phyloP scores from a whole-genome alignment of 2,797 vertebrate species.

The Bradypodion pumilum region DNA sequence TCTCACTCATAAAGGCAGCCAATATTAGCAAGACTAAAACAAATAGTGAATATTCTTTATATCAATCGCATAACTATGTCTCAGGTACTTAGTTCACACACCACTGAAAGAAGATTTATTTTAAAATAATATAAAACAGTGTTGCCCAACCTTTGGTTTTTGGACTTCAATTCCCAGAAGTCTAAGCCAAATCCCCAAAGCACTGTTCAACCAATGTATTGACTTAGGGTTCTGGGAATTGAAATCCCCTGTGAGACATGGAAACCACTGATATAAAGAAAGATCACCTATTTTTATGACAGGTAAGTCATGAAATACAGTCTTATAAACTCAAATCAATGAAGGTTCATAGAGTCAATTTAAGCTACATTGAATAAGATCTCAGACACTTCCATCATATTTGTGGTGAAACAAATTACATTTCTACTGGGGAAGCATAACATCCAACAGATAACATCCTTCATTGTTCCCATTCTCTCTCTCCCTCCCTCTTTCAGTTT shows the following conservation, averaged over 20 bases:
- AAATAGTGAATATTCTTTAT: too few relatives aligned
- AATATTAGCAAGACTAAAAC: too few relatives aligned
- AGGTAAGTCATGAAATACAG: background rate
- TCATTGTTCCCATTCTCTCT: background rate
- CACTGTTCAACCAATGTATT: too few relatives aligned
- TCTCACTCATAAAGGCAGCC: too few relatives aligned
- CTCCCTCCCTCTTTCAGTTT: background rate
- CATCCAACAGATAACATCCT: background rate
- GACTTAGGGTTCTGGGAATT: too few relatives aligned
- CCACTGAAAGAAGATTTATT: conserved; percentile 5
- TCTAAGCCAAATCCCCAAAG: too few relatives aligned
- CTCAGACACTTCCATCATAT: background rate
- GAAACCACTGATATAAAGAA: too few relatives aligned
- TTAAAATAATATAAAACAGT: background rate
- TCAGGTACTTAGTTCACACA: background rate
- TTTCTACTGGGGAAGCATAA: background rate
- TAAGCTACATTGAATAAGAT: background rate
- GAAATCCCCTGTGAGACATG: too few relatives aligned
- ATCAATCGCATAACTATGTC: too few relatives aligned
- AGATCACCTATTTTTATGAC: background rate
- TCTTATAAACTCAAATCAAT: background rate
- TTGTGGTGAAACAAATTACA: background rate
- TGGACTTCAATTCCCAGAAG: too few relatives aligned
- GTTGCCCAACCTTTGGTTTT: too few relatives aligned
- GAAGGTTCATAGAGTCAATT: background rate